A percentile compares a stretch with the other conserved stretches of the same genome.
Evolutionary conservation across 2,113 vertebrate species (phyloP).

Genomic region (Toxostoma redivivum): DNA sequence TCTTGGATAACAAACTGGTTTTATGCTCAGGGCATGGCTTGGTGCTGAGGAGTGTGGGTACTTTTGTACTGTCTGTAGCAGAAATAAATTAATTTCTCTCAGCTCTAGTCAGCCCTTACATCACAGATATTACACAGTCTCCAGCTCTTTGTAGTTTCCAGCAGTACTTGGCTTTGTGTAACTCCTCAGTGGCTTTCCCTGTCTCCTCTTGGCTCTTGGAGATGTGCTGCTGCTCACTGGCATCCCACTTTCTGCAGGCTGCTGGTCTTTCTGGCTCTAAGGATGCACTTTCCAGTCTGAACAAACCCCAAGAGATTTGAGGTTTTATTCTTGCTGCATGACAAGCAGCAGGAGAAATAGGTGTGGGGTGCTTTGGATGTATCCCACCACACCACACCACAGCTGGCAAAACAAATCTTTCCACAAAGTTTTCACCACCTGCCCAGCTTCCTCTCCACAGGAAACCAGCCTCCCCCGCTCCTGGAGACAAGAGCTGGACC

Average conservation of each 20-base stretch:
- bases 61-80: neutral
- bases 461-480: neutral
- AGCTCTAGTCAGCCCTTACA: neutral
- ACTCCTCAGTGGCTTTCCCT: neutral
- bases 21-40: neutral
- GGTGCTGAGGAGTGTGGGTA: neutral
- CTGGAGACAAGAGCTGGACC: neutral
- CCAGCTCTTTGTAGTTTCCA: neutral
- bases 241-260: neutral
- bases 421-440: neutral
- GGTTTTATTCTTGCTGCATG: neutral
- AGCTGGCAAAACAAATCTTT: slow-evolving; percentile 40
- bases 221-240: neutral
- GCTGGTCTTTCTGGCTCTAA: neutral
- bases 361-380: neutral
- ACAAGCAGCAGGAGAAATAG: neutral
- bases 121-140: neutral
- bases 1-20: neutral
- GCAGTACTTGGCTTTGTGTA: neutral
- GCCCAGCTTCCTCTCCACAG: neutral
- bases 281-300: neutral
- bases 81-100: neutral
- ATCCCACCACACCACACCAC: neutral
- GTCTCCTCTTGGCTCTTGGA: neutral
- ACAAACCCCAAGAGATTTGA: neutral